Conservation (phyloP, 2,888 invertebrate species). For the Calephelis perditalis region DNA sequence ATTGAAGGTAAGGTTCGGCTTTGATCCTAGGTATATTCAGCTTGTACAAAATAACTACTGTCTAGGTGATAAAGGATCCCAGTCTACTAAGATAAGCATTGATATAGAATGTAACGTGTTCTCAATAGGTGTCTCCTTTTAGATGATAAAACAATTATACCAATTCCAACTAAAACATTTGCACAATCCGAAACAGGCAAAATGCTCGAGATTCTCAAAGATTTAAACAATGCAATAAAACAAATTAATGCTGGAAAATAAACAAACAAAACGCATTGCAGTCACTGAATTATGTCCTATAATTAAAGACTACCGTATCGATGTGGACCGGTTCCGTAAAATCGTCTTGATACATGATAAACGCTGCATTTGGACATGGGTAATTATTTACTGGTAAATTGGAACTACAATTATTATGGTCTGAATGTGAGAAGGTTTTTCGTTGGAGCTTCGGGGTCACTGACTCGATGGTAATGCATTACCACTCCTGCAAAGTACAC, state of each 20-base stretch:
- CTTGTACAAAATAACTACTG: no score
- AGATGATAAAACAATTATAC: no score
- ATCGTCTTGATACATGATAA: slow-evolving; percentile 48
- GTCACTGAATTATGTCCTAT: slow-evolving; percentile 58
- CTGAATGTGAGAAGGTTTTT: slow-evolving; percentile 20
- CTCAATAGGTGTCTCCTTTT: no score
- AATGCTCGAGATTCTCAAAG: slow-evolving; percentile 4
- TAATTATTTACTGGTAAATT: slow-evolving; percentile 61
- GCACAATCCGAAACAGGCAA: background rate
- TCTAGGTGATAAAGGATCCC: no score
- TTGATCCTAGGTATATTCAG: no score
- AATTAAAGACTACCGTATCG: slow-evolving; percentile 60
- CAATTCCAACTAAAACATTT: no score
- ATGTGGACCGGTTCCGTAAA: slow-evolving; percentile 38
- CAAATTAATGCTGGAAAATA: slow-evolving; percentile 18
- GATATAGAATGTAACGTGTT: no score
- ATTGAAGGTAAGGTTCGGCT: no score
- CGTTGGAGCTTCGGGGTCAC: slow-evolving; percentile 23
- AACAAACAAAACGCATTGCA: slow-evolving; percentile 16
- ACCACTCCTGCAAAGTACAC: background rate
- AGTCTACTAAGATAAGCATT: no score
- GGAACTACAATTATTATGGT: slow-evolving; percentile 46
- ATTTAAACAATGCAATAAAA: slow-evolving; percentile 9
- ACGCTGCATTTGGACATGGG: slow-evolving; percentile 46
- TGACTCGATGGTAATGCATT: slow-evolving; percentile 19